phyloP scores from a whole-genome alignment of 2,113 vertebrate genomes.

The Laterallus jamaicensis region DNA sequence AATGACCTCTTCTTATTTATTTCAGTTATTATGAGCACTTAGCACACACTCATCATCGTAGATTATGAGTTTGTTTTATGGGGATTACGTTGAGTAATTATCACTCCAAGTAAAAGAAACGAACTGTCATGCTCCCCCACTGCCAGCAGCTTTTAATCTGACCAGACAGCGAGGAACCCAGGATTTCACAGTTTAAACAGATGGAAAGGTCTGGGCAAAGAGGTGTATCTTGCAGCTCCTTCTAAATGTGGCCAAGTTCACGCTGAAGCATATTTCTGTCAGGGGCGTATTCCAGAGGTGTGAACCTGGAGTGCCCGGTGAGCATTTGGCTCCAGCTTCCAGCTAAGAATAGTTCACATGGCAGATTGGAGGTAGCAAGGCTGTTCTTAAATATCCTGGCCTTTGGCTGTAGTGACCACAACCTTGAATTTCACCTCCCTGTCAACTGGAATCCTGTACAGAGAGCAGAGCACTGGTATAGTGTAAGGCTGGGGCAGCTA shows the following conservation, averaged over 20 bases:
- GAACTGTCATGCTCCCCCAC: slow-evolving; percentile 52
- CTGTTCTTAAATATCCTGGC: slow-evolving; percentile 27
- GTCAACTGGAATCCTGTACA: not conserved
- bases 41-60: not conserved
- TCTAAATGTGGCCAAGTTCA: slow-evolving; percentile 60
- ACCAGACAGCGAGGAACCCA: slow-evolving; percentile 61
- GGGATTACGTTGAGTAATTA: slow-evolving; percentile 54
- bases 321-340: slow-evolving; percentile 29
- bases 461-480: not conserved
- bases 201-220: slow-evolving; percentile 69
- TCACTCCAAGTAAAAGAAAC: slow-evolving; percentile 55
- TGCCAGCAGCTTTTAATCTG: slow-evolving; percentile 70
- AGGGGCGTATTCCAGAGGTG: slow-evolving; percentile 67
- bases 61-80: slow-evolving; percentile 53
- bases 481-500: not conserved
- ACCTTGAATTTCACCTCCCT: slow-evolving; percentile 54
- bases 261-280: slow-evolving; percentile 66
- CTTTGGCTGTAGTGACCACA: slow-evolving; percentile 38
- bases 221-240: slow-evolving; percentile 58
- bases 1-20: slow-evolving; percentile 42
- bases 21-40: slow-evolving; percentile 40
- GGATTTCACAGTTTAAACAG: slow-evolving; percentile 72
- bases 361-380: not conserved
- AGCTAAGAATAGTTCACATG: slow-evolving; percentile 29
- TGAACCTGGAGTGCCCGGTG: slow-evolving; percentile 57